Conservation (phyloP, 2,888 invertebrate species). For the Catocala fraxini region DNA sequence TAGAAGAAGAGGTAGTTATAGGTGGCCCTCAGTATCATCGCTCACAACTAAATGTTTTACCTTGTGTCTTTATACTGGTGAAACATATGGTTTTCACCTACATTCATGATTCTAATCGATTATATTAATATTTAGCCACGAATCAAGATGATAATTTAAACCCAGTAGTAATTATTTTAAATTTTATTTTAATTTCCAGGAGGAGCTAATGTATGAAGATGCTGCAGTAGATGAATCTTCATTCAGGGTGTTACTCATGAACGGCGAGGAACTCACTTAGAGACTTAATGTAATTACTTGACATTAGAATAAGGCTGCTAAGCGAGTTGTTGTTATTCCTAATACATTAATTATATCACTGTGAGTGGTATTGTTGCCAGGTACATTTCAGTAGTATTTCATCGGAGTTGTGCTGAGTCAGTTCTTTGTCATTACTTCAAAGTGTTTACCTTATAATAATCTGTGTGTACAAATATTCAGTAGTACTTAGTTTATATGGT, state of each 20-base stretch:
- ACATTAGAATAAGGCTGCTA: constrained; percentile 25
- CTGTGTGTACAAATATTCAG: not conserved
- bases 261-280: constrained; percentile 71
- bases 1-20: too few species aligned
- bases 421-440: constrained; percentile 38
- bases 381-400: constrained; percentile 52
- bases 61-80: too few species aligned
- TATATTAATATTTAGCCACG: too few species aligned
- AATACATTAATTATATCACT: constrained; percentile 46
- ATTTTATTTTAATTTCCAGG: constrained; percentile 59
- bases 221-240: constrained; percentile 78
- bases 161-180: too few species aligned
- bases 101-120: too few species aligned
- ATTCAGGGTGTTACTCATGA: constrained; percentile 79
- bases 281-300: constrained; percentile 1
- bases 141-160: too few species aligned
- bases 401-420: constrained; percentile 55
- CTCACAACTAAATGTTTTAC: too few species aligned
- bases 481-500: too few species aligned
- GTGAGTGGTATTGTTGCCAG: constrained; percentile 53
- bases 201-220: constrained; percentile 82
- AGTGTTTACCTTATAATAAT: not conserved
- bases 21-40: too few species aligned
- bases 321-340: constrained; percentile 36
- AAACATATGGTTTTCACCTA: too few species aligned